phyloP scores from a whole-genome alignment of 2,113 vertebrate genomes.

The Eudyptes chrysolophus region DNA sequence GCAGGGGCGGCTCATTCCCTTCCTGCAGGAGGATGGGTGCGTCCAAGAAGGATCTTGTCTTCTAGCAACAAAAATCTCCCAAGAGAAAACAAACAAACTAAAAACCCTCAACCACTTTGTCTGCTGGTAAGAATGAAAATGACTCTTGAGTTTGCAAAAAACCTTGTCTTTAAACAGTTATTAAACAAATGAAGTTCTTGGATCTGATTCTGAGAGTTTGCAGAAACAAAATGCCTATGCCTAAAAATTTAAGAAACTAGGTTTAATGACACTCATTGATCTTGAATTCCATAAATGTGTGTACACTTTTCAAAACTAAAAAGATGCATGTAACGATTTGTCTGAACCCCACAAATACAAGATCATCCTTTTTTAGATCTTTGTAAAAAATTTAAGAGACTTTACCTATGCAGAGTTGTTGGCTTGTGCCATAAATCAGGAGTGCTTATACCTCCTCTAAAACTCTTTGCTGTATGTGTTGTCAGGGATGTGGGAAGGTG shows the following conservation, averaged over 20 bases:
- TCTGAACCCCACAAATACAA: not conserved
- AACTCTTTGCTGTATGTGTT: not conserved
- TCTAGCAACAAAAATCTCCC: not conserved
- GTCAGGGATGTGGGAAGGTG: conserved; percentile 39
- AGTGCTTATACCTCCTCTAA: not conserved
- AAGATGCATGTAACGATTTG: not conserved
- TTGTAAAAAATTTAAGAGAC: not conserved
- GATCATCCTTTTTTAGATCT: not conserved
- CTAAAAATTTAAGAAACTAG: not conserved
- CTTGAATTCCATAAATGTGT: not conserved
- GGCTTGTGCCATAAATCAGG: not conserved
- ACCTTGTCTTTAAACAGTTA: not conserved
- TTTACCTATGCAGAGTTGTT: not conserved
- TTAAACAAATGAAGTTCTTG: not conserved
- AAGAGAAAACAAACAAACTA: not conserved
- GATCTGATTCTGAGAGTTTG: not conserved
- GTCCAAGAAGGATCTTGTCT: not conserved
- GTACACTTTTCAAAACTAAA: not conserved
- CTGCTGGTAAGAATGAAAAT: not conserved
- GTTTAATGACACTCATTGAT: not conserved
- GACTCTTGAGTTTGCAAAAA: not conserved
- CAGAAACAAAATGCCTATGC: not conserved
- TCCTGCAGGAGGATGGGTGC: not conserved
- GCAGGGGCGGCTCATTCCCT: accelerated
- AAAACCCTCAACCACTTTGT: not conserved